phyloP scores from a whole-genome alignment of 1,140 invertebrate genomes.

The Papilio glaucus region DNA sequence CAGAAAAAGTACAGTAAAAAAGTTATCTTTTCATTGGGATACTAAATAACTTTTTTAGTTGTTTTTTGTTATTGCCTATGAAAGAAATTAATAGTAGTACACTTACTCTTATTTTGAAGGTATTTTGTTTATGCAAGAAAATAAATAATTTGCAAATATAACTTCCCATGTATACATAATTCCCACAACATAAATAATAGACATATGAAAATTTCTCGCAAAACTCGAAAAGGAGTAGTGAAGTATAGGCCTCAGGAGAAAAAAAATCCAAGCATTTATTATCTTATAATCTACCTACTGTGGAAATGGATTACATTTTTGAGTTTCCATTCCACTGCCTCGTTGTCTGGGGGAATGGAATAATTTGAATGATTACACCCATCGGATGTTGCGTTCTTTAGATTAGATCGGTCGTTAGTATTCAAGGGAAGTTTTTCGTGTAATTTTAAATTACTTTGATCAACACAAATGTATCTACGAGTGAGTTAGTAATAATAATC shows the following conservation, averaged over 20 bases:
- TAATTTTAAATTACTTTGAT: constrained; percentile 10
- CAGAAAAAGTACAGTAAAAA: no score
- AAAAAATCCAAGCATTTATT: constrained; percentile 53
- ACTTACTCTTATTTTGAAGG: no score
- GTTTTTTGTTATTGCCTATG: no score
- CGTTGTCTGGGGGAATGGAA: constrained; percentile 49
- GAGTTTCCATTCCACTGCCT: constrained; percentile 62
- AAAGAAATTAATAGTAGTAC: no score
- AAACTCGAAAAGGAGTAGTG: constrained; percentile 42
- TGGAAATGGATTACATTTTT: constrained; percentile 68
- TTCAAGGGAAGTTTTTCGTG: constrained; percentile 20
- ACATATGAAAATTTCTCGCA: constrained; percentile 38
- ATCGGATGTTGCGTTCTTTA: constrained; percentile 44
- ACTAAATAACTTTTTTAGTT: no score
- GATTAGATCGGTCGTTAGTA: constrained; percentile 45
- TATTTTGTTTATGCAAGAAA: no score
- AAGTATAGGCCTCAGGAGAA: constrained; percentile 46
- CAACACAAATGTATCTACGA: not conserved
- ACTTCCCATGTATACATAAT: not conserved
- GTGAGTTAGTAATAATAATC: no score
- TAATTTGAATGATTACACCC: constrained; percentile 56
- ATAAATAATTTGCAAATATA: no score
- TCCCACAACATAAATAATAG: constrained; percentile 14
- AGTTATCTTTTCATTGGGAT: no score
- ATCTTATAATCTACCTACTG: constrained; percentile 51